A percentile compares a stretch with the other conserved stretches of the same genome.
These are phyloP conservation scores for Sapajus apella DNA, from an alignment of 2,113 vertebrate genomes.

Conservation along the genomic window DNA sequence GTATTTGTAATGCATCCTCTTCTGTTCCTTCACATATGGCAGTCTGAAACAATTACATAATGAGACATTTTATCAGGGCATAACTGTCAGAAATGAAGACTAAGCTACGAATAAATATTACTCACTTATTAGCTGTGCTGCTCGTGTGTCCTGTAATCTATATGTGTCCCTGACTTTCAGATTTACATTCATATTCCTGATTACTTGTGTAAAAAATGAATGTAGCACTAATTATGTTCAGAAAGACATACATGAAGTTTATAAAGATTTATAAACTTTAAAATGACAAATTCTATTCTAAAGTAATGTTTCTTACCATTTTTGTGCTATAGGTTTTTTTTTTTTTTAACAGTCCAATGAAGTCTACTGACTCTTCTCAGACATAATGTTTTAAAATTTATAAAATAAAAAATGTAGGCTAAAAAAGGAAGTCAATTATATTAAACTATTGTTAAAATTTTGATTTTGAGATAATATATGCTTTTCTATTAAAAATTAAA, in stretches of 20 bases:
- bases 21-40: conserved; percentile 68
- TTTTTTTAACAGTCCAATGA: neutral
- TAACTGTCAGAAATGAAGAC: conserved; percentile 65
- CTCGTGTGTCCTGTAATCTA: neutral
- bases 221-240: neutral
- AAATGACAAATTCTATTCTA: neutral
- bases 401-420: neutral
- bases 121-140: conserved; percentile 8
- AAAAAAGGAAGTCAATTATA: neutral
- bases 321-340: neutral
- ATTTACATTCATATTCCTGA: neutral
- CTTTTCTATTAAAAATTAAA: neutral
- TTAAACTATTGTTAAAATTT: neutral
- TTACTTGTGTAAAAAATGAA: neutral
- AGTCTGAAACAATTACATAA: conserved; percentile 71
- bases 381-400: neutral
- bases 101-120: conserved; percentile 40
- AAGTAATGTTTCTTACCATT: neutral
- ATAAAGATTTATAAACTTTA: neutral
- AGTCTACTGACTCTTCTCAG: neutral
- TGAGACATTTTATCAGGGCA: conserved; percentile 48
- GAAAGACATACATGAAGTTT: neutral
- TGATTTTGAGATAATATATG: neutral
- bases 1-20: conserved; percentile 38
- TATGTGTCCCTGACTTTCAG: neutral